These are phyloP conservation scores for Steatornis caripensis DNA, from an alignment of 2,113 vertebrate species.

Conservation along the genomic window DNA sequence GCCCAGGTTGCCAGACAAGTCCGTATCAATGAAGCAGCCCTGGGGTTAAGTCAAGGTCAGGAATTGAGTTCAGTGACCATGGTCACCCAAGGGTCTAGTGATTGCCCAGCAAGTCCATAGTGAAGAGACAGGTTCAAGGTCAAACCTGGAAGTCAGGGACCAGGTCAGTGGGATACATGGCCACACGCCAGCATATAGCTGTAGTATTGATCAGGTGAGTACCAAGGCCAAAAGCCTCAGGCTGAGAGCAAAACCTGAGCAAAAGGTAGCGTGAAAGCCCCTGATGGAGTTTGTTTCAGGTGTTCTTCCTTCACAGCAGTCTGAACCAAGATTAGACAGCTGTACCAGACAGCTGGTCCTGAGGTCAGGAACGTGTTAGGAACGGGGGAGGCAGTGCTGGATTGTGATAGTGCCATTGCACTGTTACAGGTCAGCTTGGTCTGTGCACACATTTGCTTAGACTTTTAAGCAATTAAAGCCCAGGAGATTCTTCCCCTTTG, in stretches of 20 bases:
- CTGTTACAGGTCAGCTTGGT: neutral
- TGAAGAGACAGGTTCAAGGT: neutral
- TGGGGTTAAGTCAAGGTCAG: neutral
- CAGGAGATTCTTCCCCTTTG: neutral
- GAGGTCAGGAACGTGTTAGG: neutral
- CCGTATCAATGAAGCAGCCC: neutral
- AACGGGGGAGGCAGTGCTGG: neutral
- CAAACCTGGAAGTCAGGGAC: neutral
- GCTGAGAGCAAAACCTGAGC: neutral
- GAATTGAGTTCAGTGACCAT: neutral
- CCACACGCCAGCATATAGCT: neutral
- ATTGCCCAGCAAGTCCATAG: neutral
- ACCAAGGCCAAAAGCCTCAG: neutral
- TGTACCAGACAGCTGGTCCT: neutral
- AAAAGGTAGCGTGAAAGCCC: neutral
- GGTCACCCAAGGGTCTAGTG: neutral
- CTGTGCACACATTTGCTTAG: neutral
- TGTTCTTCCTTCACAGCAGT: neutral
- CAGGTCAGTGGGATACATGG: neutral
- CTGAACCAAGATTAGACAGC: neutral
- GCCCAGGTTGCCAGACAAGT: neutral
- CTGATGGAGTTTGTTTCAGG: neutral
- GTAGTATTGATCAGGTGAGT: neutral
- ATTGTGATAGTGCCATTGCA: neutral
- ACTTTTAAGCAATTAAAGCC: neutral